These are phyloP conservation scores for Lasioglossum figueresi DNA, from an alignment of 2,888 invertebrate species.

Conservation along the genomic window DNA sequence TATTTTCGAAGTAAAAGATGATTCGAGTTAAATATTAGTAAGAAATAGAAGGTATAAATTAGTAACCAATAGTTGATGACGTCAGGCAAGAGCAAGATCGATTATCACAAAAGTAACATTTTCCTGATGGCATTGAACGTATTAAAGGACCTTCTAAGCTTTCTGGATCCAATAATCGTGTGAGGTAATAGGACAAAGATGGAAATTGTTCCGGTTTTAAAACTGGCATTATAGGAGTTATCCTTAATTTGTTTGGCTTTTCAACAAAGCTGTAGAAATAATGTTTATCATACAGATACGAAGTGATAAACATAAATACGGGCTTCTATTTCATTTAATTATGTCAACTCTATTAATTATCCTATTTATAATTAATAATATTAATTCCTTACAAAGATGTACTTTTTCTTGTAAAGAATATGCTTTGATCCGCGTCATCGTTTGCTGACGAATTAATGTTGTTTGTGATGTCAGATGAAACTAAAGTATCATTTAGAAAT, in stretches of 20 bases:
- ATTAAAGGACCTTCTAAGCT: background rate
- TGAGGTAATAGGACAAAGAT: conserved; percentile 56
- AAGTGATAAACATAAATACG: background rate
- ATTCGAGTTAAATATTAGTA: background rate
- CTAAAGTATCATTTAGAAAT: conserved; percentile 85
- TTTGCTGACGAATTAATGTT: conserved; percentile 73
- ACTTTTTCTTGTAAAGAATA: background rate
- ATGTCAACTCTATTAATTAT: background rate
- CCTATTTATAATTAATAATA: background rate
- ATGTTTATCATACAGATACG: background rate
- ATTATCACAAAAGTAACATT: conserved; percentile 59
- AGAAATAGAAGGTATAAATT: background rate
- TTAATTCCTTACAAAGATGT: conserved; percentile 23
- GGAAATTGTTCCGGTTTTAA: conserved; percentile 69
- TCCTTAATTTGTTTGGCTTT: background rate
- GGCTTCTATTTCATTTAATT: background rate
- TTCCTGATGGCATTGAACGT: conserved; percentile 30
- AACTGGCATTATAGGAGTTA: conserved; percentile 49
- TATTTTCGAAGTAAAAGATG: background rate
- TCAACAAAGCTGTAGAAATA: conserved; percentile 34
- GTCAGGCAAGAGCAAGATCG: conserved; percentile 61
- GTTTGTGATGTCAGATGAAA: conserved; percentile 68
- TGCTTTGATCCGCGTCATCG: conserved; percentile 72
- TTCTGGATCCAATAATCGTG: conserved; percentile 54
- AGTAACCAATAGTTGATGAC: conserved; percentile 13